phyloP scores from a whole-genome alignment of 2,113 vertebrate species.

The Brachionichthys hirsutus region DNA sequence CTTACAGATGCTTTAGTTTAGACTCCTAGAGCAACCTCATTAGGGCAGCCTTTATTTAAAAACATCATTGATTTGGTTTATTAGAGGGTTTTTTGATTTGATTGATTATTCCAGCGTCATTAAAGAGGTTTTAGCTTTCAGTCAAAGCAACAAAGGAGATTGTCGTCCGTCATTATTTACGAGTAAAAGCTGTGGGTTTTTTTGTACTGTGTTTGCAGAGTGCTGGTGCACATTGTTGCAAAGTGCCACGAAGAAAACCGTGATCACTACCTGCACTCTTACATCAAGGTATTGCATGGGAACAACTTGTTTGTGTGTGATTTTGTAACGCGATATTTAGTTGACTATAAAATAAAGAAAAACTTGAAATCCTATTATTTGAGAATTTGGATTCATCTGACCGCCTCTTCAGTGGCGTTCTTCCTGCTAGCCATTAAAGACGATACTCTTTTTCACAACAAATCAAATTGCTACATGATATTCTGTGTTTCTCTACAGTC shows the following conservation, averaged over 20 bases:
- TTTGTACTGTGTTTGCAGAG: slow-evolving; percentile 75
- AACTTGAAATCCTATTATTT: no score
- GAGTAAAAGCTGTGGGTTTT: not conserved
- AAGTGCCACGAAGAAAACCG: slow-evolving; percentile 95
- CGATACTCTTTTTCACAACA: no score
- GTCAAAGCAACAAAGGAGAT: not conserved
- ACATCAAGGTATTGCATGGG: slow-evolving; percentile 82
- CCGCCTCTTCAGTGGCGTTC: no score
- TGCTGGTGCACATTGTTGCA: slow-evolving; percentile 88
- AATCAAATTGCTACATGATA: no score
- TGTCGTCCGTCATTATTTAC: not conserved
- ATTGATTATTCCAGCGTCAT: not conserved
- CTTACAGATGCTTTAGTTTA: not conserved
- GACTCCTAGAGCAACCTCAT: no score
- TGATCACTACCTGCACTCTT: slow-evolving; percentile 88
- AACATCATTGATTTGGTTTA: not conserved
- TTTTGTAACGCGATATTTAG: no score
- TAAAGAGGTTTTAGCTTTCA: not conserved
- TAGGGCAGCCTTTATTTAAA: not conserved
- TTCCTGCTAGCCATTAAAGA: no score
- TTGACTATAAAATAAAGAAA: no score
- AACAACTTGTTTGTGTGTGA: not conserved
- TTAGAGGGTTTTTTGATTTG: not conserved
- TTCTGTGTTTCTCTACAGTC: no score
- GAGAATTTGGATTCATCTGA: no score